Conservation (phyloP, 2,113 vertebrate genomes). For the Myrmecophaga tridactyla region DNA sequence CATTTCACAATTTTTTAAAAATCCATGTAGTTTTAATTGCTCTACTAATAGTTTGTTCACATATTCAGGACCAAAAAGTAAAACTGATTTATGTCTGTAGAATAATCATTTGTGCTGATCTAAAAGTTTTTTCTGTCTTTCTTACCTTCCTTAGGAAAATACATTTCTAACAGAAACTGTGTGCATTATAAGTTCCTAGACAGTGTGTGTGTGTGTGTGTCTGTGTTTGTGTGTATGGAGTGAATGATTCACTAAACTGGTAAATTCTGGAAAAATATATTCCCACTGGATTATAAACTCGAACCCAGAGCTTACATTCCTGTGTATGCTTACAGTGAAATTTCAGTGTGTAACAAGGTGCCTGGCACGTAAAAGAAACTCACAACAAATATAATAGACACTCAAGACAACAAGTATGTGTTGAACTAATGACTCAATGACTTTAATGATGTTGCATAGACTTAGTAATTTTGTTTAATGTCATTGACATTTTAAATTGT, state of each 20-base stretch:
- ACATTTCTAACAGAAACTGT: slow-evolving; percentile 20
- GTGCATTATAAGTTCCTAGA: background rate
- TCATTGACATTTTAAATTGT: background rate
- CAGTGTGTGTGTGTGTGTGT: background rate
- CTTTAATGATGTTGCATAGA: slow-evolving; percentile 22
- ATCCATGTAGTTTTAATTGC: background rate
- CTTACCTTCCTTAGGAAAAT: slow-evolving; percentile 19
- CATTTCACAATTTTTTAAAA: slow-evolving; percentile 22
- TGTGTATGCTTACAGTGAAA: background rate
- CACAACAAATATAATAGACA: too few relatives aligned
- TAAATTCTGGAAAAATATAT: background rate
- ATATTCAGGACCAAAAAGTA: background rate
- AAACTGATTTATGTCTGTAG: slow-evolving; percentile 22
- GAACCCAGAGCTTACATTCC: background rate
- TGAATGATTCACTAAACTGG: background rate
- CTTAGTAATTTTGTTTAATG: slow-evolving; percentile 28
- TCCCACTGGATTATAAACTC: background rate
- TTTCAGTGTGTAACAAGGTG: background rate
- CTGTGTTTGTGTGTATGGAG: background rate
- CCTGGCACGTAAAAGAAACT: background rate
- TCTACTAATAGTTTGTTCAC: slow-evolving; percentile 16
- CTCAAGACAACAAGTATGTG: too few relatives aligned
- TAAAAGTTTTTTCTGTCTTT: slow-evolving; percentile 7
- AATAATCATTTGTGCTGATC: background rate
- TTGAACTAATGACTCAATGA: background rate